Base-by-base conservation (phyloP, 2,113 vertebrate species). In the Platycercus adscitus region DNA sequence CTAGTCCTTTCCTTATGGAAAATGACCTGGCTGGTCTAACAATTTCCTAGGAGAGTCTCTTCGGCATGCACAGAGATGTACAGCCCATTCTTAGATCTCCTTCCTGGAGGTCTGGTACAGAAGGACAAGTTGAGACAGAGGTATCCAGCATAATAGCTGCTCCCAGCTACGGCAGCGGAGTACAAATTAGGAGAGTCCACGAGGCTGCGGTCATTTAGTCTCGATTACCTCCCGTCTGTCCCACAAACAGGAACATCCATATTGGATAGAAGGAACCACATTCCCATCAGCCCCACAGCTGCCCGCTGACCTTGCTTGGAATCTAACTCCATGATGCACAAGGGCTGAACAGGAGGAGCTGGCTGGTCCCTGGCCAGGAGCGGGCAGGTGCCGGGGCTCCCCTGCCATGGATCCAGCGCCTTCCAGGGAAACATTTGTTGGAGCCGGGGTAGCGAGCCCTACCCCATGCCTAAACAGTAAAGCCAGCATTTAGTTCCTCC, bases 401-500 rank as follows among this genome's bases (percentile, higher is more conserved):
- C 61, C 39, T 7, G 49, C 92, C 86, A 65, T 12, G 7, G 25
- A 50, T 58, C n/a, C 88, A 65, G 64, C 9, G 1, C 2, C 49
- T 56, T 71, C 63, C 79, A 52, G 47, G 50, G 64, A 50, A 37
- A 21, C 41, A 49, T 5, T 16, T 63, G 70, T 33, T 47, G 69
- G 81, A 49, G 44, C 69, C 4, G 43, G 83, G 58, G 63, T 4
- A 41, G 77, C 16, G 44, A 90, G 91, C 35, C 60, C 46, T 61
- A 47, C 63, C 86, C 73, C 77, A 29, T 33, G 86, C 88, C 96
- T 85, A 93, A 81, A 88, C 0, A 73, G 95, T 61, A 91, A 95
- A 92, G 92, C 78, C 87, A 94, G 81, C 76, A 71, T 84, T 91
- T 90, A 65, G 68, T 87, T 91, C 93, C 95, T 86, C 83, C 94